Percentiles rank a stretch among this genome's conserved stretches.
Conservation (phyloP, 2,797 vertebrate species). For the Siniperca undulata region DNA sequence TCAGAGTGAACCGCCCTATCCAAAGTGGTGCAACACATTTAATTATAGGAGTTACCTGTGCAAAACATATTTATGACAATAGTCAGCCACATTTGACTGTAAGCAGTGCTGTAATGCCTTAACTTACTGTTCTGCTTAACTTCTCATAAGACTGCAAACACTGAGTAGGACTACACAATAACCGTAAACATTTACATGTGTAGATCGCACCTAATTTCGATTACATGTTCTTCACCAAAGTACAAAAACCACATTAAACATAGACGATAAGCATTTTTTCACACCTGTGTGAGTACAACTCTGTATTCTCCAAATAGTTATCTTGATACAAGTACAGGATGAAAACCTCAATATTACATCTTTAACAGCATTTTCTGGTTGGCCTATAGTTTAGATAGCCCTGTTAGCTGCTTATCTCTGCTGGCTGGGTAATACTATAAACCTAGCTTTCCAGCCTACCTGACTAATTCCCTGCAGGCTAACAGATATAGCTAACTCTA, state of each 20-base stretch:
- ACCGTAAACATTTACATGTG: background rate
- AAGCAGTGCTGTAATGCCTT: background rate
- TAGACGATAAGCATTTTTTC: background rate
- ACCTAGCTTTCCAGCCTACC: background rate
- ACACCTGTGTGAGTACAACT: background rate
- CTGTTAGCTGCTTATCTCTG: background rate
- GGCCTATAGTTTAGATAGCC: too few species aligned
- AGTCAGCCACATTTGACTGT: background rate
- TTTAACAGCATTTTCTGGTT: background rate
- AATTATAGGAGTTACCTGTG: background rate
- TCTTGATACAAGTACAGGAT: background rate
- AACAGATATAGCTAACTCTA: background rate
- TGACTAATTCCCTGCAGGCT: background rate
- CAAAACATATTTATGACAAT: background rate
- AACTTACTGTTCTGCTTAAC: background rate
- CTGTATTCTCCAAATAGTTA: background rate
- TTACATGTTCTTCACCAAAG: background rate
- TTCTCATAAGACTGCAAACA: background rate
- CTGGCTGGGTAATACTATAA: too few species aligned
- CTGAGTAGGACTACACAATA: background rate
- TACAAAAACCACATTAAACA: background rate
- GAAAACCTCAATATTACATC: background rate
- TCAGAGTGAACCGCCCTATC: background rate
- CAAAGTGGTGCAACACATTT: conserved; percentile 10
- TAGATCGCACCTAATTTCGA: background rate